Evolutionary conservation across 1,140 invertebrate species (phyloP).

Genomic region (Drosophila nasuta): DNA sequence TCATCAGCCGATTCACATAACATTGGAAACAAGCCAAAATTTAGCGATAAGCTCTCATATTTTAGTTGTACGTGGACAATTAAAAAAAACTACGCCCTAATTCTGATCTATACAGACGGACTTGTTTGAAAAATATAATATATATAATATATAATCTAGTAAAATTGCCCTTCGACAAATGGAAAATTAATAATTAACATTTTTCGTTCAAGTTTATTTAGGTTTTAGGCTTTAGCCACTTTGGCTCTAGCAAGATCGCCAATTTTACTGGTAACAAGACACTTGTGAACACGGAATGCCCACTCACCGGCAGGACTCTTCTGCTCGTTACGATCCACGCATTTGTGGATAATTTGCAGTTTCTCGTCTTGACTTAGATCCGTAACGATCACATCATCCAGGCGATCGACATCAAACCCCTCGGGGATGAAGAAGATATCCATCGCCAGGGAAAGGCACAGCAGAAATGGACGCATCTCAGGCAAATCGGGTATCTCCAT

Average conservation of each 20-base stretch:
- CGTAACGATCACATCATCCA: slow-evolving; percentile 81
- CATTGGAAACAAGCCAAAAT: slow-evolving; percentile 64
- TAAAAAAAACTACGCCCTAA: too few species aligned
- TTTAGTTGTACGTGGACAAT: neutral
- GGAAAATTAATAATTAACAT: too few species aligned
- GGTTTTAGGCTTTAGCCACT: slow-evolving; percentile 39
- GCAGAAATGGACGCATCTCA: slow-evolving; percentile 70
- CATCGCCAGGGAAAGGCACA: slow-evolving; percentile 69
- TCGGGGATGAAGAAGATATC: slow-evolving; percentile 73
- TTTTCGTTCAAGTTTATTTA: neutral
- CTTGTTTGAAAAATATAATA: too few species aligned
- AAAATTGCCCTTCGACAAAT: too few species aligned
- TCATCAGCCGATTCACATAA: neutral
- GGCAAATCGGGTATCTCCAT: slow-evolving; percentile 68
- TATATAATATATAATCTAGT: too few species aligned
- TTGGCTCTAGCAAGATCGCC: slow-evolving; percentile 68
- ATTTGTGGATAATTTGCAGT: slow-evolving; percentile 63
- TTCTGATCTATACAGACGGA: too few species aligned
- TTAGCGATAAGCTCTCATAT: slow-evolving; percentile 55
- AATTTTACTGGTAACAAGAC: slow-evolving; percentile 7
- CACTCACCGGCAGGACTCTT: slow-evolving; percentile 62
- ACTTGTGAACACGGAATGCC: slow-evolving; percentile 77
- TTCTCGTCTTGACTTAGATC: slow-evolving; percentile 72
- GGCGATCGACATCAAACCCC: slow-evolving; percentile 76
- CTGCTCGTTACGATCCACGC: slow-evolving; percentile 65